Conservation (phyloP, 1,140 invertebrate species). For the Orchestia grillus region DNA sequence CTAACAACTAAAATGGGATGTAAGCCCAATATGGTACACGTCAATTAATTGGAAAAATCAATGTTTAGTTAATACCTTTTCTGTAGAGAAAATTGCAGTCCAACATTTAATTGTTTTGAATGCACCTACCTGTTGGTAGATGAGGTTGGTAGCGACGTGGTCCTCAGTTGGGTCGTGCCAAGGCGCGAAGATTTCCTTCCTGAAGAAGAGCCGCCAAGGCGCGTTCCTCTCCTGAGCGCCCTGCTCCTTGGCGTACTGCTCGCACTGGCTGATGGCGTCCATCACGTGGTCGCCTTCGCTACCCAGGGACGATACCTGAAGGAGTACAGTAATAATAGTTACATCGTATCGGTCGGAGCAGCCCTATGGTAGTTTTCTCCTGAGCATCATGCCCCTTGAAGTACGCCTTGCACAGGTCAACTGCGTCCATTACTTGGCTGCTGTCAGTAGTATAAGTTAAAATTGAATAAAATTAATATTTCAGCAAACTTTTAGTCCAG, state of each 20-base stretch:
- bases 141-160: slow-evolving; percentile 95
- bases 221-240: slow-evolving; percentile 89
- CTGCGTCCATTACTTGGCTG: not conserved
- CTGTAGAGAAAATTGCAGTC: not conserved
- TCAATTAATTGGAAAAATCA: no score
- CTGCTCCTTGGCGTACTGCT: slow-evolving; percentile 99
- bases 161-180: slow-evolving; percentile 99
- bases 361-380: not conserved
- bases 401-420: not conserved
- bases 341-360: not conserved
- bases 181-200: slow-evolving; percentile 76
- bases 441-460: not conserved
- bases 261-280: slow-evolving; percentile 99
- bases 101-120: slow-evolving; percentile 69
- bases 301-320: slow-evolving; percentile 89
- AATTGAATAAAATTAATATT: not conserved
- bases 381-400: not conserved
- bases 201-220: slow-evolving; percentile 85
- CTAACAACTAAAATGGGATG: no score
- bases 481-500: not conserved
- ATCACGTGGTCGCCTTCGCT: slow-evolving; percentile 99
- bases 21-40: no score
- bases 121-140: slow-evolving; percentile 84
- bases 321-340: not conserved
- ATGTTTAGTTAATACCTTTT: slow-evolving; percentile 77